phyloP scores from a whole-genome alignment of 2,888 invertebrate genomes.

The Anoplius nigerrimus region DNA sequence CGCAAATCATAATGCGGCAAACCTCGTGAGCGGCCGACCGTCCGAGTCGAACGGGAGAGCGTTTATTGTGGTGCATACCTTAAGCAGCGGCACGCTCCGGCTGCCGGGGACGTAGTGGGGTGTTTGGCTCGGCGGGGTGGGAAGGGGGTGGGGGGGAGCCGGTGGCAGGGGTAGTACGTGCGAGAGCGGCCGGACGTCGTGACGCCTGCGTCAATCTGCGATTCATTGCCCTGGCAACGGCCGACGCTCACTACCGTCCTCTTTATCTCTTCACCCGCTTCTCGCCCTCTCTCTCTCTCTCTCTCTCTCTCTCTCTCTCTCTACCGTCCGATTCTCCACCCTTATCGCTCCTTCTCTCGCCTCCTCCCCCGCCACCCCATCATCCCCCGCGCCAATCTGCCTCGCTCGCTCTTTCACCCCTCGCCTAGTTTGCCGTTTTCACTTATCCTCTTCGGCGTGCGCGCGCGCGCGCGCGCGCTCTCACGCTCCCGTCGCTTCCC shows the following conservation, averaged over 20 bases:
- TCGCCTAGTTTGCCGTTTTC: neutral
- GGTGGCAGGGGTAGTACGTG: slow-evolving; percentile 26
- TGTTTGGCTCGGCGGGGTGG: slow-evolving; percentile 1
- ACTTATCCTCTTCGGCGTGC: slow-evolving; percentile 44
- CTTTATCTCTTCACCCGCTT: slow-evolving; percentile 29
- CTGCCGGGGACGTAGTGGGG: slow-evolving; percentile 18
- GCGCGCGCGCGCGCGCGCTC: too few relatives aligned
- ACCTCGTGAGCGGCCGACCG: slow-evolving; percentile 41
- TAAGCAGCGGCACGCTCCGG: slow-evolving; percentile 56
- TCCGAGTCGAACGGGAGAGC: slow-evolving; percentile 40
- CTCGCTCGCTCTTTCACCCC: slow-evolving; percentile 43
- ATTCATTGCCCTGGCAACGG: slow-evolving; percentile 70
- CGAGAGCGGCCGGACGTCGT: slow-evolving; percentile 52
- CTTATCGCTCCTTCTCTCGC: slow-evolving; percentile 26
- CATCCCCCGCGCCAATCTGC: too few relatives aligned
- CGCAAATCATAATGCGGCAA: slow-evolving; percentile 52
- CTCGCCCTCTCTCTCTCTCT: slow-evolving; percentile 7
- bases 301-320: slow-evolving; percentile 27
- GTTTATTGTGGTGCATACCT: slow-evolving; percentile 48
- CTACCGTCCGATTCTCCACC: slow-evolving; percentile 23
- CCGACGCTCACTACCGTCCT: slow-evolving; percentile 54
- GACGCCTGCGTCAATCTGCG: slow-evolving; percentile 68
- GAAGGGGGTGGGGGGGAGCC: slow-evolving; percentile 36
- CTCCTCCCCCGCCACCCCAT: too few relatives aligned
- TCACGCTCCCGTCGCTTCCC: slow-evolving; percentile 21